phyloP scores from a whole-genome alignment of 2,888 invertebrate species.

The Eupelmus urozonus region DNA sequence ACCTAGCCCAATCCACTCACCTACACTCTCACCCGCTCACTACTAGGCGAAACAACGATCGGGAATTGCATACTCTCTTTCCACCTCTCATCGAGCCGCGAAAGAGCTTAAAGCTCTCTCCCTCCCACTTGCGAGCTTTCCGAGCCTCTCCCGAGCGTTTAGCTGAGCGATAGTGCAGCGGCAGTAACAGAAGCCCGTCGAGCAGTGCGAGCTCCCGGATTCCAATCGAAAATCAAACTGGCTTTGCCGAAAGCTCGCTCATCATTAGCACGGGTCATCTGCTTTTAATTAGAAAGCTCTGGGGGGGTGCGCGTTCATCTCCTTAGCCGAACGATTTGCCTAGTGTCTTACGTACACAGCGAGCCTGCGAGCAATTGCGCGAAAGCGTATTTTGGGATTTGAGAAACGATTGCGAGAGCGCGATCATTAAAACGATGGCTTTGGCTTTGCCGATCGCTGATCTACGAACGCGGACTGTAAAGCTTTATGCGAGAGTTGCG shows the following conservation, averaged over 20 bases:
- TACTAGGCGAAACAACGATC: too few relatives aligned
- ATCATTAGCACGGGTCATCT: constrained; percentile 69
- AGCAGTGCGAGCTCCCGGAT: not conserved
- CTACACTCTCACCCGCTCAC: not conserved
- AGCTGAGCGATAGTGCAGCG: constrained; percentile 10
- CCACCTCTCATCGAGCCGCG: constrained; percentile 17
- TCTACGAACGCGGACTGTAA: not conserved
- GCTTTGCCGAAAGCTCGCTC: constrained; percentile 21
- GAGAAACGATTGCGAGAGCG: constrained; percentile 16
- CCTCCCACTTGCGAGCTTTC: constrained; percentile 12
- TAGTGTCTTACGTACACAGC: not conserved
- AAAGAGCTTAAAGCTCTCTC: not conserved
- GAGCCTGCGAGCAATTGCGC: not conserved
- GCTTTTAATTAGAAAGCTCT: constrained; percentile 68
- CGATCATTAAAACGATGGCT: not conserved
- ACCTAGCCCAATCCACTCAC: not conserved
- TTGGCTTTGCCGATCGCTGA: too few relatives aligned
- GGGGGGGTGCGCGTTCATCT: not conserved
- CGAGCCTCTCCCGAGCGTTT: not conserved
- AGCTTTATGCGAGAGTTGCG: not conserved
- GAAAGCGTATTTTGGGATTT: constrained; percentile 20
- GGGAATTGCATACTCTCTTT: too few relatives aligned
- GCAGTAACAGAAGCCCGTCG: constrained; percentile 4
- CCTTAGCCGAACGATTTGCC: constrained; percentile 16
- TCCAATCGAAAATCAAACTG: constrained; percentile 33